A percentile compares a stretch with the other conserved stretches of the same genome.
These are phyloP conservation scores for Clarias batrachus DNA, from an alignment of 2,113 vertebrate genomes.

Conservation along the genomic window DNA sequence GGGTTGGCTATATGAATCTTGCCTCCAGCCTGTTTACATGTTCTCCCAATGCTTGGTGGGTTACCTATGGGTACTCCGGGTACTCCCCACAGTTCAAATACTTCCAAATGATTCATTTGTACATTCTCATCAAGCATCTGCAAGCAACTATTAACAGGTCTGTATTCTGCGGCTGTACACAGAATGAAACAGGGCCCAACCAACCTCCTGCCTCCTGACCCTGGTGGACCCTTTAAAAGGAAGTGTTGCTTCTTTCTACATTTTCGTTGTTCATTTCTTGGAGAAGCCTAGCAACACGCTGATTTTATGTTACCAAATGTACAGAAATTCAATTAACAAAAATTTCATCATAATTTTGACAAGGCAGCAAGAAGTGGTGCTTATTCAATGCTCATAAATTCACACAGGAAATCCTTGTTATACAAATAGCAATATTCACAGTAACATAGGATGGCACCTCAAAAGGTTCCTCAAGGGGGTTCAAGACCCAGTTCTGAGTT, in stretches of 20 bases:
- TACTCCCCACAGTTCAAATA: too few relatives aligned
- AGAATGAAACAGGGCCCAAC: conserved; percentile 92
- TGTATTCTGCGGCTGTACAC: conserved; percentile 93
- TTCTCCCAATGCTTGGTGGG: too few relatives aligned
- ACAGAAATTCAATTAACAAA: too few relatives aligned
- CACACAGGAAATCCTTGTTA: conserved; percentile 44
- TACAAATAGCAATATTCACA: conserved; percentile 25
- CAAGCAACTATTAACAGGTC: conserved; percentile 33
- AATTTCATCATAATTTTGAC: conserved; percentile 32
- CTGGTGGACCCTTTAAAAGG: conserved; percentile 89
- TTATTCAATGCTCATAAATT: conserved; percentile 61
- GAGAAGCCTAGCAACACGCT: conserved; percentile 48
- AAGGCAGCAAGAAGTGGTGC: conserved; percentile 41
- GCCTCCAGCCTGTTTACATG: too few relatives aligned
- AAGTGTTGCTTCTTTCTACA: conserved; percentile 3
- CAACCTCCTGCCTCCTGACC: conserved; percentile 94
- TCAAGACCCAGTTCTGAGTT: too few relatives aligned
- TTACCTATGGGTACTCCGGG: too few relatives aligned
- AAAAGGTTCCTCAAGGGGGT: too few relatives aligned
- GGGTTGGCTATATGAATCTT: too few relatives aligned
- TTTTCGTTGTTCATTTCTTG: conserved; percentile 50
- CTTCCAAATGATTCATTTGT: neutral
- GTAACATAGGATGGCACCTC: too few relatives aligned
- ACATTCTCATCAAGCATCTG: neutral
- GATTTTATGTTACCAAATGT: neutral